Base-by-base conservation (phyloP, 2,113 vertebrate genomes). In the Odontophorus gujanensis region DNA sequence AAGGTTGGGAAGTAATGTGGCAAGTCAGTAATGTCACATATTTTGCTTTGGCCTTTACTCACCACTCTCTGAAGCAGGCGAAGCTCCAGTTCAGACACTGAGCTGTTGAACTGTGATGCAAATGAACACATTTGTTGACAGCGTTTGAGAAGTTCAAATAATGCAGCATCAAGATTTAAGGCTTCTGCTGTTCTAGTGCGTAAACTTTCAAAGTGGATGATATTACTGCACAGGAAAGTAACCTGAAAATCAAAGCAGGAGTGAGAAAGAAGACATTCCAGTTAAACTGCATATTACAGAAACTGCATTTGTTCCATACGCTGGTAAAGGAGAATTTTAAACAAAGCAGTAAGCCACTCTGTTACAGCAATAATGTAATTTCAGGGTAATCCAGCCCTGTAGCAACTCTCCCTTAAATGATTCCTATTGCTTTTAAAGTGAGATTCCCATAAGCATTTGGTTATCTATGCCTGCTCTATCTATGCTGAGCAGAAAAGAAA, bases 41-140 rank as follows among this genome's bases (percentile, higher is more conserved):
- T 7, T 83, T 25, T 43, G 58, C 59, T 74, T 4, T 77, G 59
- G 71, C 30, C 58, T 38, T 62, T 26, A 98, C 98, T 95, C 58
- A 99, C 99, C 98, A 99, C 98, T 89, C 99, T 98, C 95, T 98
- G 98, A 79, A 99, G 98, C 2, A 99, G 98, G 28, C 98, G 98
- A 5, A 99, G 99, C 95, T 99, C 99, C 94, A 99, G 97, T 2
- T 99, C 97, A 9, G 99, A 99, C 55, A 99, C 99, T 0, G 98
- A 98, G 92, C 98, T 99, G 97, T 98, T 99, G 85, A 99, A 99
- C 97, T 99, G 99, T 0, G 99, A 98, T 0, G 99, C 99, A 66
- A 99, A 99, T 2, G 99, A 99, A 86, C 99, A 99, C 94, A 99
- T 99, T 40, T 99, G 98, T 75, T 99, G 99, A 76, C 99, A 99